Conservation (phyloP, 2,113 vertebrate genomes). For the Kryptolebias marmoratus region DNA sequence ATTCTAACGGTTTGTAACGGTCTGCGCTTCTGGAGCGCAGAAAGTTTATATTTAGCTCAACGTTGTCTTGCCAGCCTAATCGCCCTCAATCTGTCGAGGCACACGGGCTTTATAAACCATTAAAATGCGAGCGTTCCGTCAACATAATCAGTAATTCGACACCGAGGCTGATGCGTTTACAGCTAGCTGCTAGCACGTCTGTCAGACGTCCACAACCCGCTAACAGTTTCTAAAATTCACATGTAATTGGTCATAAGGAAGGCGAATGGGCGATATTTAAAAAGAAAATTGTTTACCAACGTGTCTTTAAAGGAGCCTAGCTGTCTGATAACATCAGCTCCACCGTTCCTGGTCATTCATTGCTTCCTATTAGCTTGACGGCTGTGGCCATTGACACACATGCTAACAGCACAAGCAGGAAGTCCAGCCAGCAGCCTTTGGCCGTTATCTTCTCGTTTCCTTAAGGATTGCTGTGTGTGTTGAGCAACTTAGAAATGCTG, state of each 20-base stretch:
- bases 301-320: slow-evolving; percentile 1
- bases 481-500: slow-evolving; percentile 52
- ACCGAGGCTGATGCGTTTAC: not conserved
- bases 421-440: slow-evolving; percentile 52
- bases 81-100: fast-evolving
- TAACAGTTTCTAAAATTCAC: no score
- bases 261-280: fast-evolving
- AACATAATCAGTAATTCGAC: not conserved
- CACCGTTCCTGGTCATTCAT: slow-evolving; percentile 30
- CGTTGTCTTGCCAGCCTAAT: not conserved
- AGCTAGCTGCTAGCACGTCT: slow-evolving; percentile 40
- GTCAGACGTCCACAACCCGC: not conserved
- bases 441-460: slow-evolving; percentile 22
- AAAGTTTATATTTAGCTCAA: not conserved
- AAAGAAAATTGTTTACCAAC: not conserved
- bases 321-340: slow-evolving; percentile 2
- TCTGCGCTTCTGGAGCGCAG: not conserved
- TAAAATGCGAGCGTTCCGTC: not conserved
- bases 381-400: not conserved
- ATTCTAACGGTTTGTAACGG: slow-evolving; percentile 67
- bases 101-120: not conserved
- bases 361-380: not conserved
- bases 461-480: slow-evolving; percentile 6
- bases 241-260: not conserved
- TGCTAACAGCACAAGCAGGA: slow-evolving; percentile 9